phyloP scores from a whole-genome alignment of 2,888 invertebrate species.

The Willowsia nigromaculata region DNA sequence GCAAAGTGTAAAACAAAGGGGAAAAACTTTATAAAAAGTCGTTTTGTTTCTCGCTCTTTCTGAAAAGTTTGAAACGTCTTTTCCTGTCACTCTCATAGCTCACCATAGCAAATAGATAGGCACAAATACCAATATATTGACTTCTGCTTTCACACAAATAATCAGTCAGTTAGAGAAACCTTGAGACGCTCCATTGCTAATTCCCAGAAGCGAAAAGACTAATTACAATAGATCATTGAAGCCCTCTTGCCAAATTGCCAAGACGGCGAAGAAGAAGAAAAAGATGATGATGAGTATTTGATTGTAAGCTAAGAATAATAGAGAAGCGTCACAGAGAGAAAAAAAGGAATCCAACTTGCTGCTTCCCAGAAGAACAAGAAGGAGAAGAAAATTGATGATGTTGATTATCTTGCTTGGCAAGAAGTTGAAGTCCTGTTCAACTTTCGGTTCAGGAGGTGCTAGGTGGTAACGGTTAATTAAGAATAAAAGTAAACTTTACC shows the following conservation, averaged over 20 bases:
- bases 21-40: constrained; percentile 10
- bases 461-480: constrained; percentile 4
- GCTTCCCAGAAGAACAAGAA: background rate
- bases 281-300: constrained; percentile 9
- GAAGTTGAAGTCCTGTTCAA: background rate
- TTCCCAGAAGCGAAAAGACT: constrained; percentile 28
- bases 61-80: background rate
- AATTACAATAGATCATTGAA: constrained; percentile 40
- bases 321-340: background rate
- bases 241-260: constrained; percentile 23
- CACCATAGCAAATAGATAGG: background rate
- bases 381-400: background rate
- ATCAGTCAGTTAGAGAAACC: background rate
- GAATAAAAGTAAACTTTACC: background rate
- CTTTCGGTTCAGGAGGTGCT: background rate
- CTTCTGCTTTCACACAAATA: background rate
- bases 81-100: background rate
- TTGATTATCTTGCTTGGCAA: background rate
- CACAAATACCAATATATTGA: background rate
- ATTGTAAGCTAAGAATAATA: constrained; percentile 13
- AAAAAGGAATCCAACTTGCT: background rate
- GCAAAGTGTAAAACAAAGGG: background rate
- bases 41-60: constrained; percentile 10
- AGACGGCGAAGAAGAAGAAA: background rate
- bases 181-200: constrained; percentile 3